Evolutionary conservation across 2,888 invertebrate species (phyloP), one percentile per base, ranked within the genome.

Genomic region (Hydrotaea diabolus): DNA sequence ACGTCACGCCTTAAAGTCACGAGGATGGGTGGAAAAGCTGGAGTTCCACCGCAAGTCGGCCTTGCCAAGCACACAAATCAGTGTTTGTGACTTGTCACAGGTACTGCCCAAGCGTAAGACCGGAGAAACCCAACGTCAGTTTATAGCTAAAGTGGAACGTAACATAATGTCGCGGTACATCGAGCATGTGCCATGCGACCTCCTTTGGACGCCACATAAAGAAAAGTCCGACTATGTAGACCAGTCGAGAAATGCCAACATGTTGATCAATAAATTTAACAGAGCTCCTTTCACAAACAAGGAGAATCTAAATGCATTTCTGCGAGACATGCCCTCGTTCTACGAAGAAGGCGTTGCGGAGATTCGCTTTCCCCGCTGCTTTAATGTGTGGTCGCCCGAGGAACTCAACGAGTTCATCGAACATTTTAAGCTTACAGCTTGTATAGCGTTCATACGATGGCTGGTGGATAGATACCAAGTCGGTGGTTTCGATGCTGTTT

Each of bases 211-310:
- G 66, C 95, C 97, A 78, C 95, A 96, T 86, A 95, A 96, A 82
- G 97, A 98, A 87, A 96, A 95, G 92, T 90, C 91, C 79, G 92
- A 93, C 82, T 92, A 92, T 86, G 89, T 92, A 17, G 92, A 93
- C 84, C 90, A 92, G 85, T 90, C 91, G 5, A 92, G 90, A 80
- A 93, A 92, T 87, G 94, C 94, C 81, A 94, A 95, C 59, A 96
- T 96, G 91, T 93, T 96, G 77, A 95, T 96, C 89, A 95, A 95
- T 91, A 95, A 98, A 89, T 98, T 96, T 92, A 96, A 96, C 87
- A 94, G 96, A 88, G 97, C 97, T 0, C 94, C 96, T 74, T 98
- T 98, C 90, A 98, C 98, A 0, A 97, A 98, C 0, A 98, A 98
- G 94, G 98, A 98, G 91, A 97, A 97, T 2, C 92, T 97, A 43